Evolutionary conservation across 2,888 invertebrate species (phyloP), one percentile per base, ranked within the genome.

Genomic region (Pheosia gnoma): DNA sequence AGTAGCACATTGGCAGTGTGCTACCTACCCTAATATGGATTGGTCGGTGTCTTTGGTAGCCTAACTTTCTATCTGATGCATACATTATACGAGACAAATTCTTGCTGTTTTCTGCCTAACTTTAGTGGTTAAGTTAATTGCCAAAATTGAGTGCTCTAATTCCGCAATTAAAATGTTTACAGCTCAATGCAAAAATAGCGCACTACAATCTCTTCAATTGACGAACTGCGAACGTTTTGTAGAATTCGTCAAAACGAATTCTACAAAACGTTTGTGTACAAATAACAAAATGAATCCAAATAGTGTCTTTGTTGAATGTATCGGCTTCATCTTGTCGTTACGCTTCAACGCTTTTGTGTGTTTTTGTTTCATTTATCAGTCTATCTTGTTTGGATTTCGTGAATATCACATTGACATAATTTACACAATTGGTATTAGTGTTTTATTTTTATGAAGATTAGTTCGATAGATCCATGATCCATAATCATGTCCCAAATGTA

Each of bases 231-330:
- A n/a, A n/a, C n/a, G n/a, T n/a, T n/a, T n/a, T n/a, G n/a, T n/a
- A n/a, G n/a, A n/a, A n/a, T n/a, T n/a, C n/a, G n/a, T n/a, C n/a
- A n/a, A n/a, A n/a, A n/a, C n/a, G 57, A 74, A 74, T 58, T 61
- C 43, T 1, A 53, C 54, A 38, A 59, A 13, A 45, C 61, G 52
- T 36, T 25, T 41, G 52, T 38, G 57, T 61, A 53, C 47, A 52
- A 66, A 71, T 47, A 72, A 57, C 55, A 13, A 53, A 68, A 62
- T 63, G 68, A 61, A 51, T 61, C 51, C 60, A 60, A 72, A 69
- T 62, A 10, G 62, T 66, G 59, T 54, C 9, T 61, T 63, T 72
- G 65, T 67, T 62, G 36, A 51, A 47, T 57, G 60, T 59, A 60
- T 37, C 57, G 38, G 36, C 55, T 47, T 56, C 59, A 39, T 55